Evolutionary conservation across 1,140 invertebrate species (phyloP).

Genomic region (honey bee (Apis mellifera)): DNA sequence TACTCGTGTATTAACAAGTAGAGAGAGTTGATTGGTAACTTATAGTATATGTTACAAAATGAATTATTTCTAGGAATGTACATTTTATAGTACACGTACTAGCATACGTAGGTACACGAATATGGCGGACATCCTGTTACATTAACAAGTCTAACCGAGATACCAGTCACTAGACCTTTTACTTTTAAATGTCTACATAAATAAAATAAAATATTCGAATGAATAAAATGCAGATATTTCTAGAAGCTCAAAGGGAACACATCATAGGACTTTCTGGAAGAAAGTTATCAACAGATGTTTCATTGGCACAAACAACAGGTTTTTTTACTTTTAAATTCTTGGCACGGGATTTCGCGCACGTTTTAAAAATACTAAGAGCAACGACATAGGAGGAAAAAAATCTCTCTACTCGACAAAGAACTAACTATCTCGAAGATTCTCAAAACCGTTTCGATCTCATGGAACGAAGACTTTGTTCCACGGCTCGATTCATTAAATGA

Average conservation of each 20-base stretch:
- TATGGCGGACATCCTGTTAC: conserved; percentile 30
- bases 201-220: not conserved
- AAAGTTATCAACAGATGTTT: not conserved
- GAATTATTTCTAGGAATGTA: conserved; percentile 8
- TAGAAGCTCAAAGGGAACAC: not conserved
- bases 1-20: not conserved
- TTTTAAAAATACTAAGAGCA: conserved; percentile 34
- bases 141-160: not conserved
- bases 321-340: conserved; percentile 42
- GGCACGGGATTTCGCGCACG: conserved; percentile 17
- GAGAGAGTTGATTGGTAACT: conserved; percentile 7
- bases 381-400: not conserved
- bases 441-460: not conserved
- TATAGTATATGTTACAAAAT: not conserved
- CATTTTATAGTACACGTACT: conserved; percentile 6
- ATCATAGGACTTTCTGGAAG: too few species aligned
- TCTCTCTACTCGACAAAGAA: not conserved
- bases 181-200: not conserved
- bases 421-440: not conserved
- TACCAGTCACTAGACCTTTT: too few species aligned
- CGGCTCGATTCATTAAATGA: not conserved
- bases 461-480: not conserved
- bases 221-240: not conserved
- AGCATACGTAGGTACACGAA: conserved; percentile 16
- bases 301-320: conserved; percentile 29